Base-by-base conservation (phyloP, 1,140 invertebrate species). In the Phenacoccus solenopsis region DNA sequence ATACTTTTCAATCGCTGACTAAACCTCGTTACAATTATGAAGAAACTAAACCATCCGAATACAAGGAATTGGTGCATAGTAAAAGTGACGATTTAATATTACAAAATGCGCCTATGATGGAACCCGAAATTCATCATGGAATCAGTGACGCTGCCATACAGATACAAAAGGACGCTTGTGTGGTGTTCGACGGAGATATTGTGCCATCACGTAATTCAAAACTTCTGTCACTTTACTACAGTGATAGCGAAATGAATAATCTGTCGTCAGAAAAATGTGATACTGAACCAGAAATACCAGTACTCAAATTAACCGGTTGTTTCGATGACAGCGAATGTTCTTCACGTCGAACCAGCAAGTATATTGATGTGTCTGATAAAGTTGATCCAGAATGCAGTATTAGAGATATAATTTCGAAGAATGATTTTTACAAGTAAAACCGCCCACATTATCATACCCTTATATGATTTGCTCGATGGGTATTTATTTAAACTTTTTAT, bases 341-440 rank as follows among this genome's bases (percentile, higher is more conserved):
- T n/a, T 72, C 72, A 13, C 70, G 70, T 49, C 57, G 73, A 38
- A 70, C 71, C 9, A 75, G 74, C 68, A 74, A 73, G 38, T 72
- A 75, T 68, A 72, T 75, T 1, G 74, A 74, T 1, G 61, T 77
- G 12, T 75, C 75, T 69, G 84, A 85, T 75, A 76, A 80, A 61
- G 78, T 85, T 71, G 84, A 86, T 75, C 85, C 85, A 13, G 84
- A 85, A 73, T 84, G 86, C 74, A 85, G 84, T 72, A 85, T 86
- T 70, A 77, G 84, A 30, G 85, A 86, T 74, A 86, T 86, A 72
- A 81, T 86, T 57, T 84, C 82, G 2, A 84, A 85, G 72, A 85
- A 86, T 76, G 85, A 86, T 77, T 80, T 86, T 70, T 86, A 85
- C 76, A 83, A 83, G 85, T 85, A 72, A 73, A 49, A 69, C 16